phyloP scores from a whole-genome alignment of 2,888 invertebrate genomes.

The Platerodrilus igneus region DNA sequence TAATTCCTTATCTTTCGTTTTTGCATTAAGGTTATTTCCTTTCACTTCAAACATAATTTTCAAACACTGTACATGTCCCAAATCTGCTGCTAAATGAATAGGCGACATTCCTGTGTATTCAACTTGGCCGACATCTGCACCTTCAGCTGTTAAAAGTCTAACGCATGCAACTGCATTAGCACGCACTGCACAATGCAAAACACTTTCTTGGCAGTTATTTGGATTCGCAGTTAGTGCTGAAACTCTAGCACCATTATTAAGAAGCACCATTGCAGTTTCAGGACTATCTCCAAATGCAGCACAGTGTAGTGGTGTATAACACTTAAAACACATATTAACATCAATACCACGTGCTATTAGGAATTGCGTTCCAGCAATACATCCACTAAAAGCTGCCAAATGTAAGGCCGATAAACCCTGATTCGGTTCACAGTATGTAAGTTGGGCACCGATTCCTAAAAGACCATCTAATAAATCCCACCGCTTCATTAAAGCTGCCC shows the following conservation, averaged over 20 bases:
- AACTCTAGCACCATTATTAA: constrained; percentile 67
- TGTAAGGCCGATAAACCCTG: constrained; percentile 71
- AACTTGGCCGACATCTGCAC: constrained; percentile 69
- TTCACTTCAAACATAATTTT: constrained; percentile 70
- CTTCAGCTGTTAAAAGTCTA: constrained; percentile 67
- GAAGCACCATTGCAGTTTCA: constrained; percentile 72
- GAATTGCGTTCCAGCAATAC: constrained; percentile 63
- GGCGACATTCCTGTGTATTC: constrained; percentile 75
- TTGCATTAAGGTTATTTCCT: constrained; percentile 64
- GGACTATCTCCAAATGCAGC: constrained; percentile 85
- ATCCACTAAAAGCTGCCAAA: constrained; percentile 75
- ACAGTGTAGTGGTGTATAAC: constrained; percentile 81
- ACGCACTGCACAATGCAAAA: constrained; percentile 79
- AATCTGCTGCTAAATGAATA: constrained; percentile 75
- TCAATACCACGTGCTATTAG: constrained; percentile 65
- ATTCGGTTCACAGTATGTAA: constrained; percentile 65
- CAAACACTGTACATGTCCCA: constrained; percentile 72
- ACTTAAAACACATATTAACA: constrained; percentile 64
- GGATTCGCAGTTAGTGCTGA: constrained; percentile 58
- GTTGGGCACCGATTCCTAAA: constrained; percentile 63
- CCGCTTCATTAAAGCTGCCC: constrained; percentile 69
- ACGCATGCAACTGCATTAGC: constrained; percentile 81
- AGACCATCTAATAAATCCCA: constrained; percentile 62
- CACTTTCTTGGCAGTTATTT: constrained; percentile 64
- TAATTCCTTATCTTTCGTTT: constrained; percentile 69